Conservation (phyloP, 2,113 vertebrate genomes). For the Jacana jacana region DNA sequence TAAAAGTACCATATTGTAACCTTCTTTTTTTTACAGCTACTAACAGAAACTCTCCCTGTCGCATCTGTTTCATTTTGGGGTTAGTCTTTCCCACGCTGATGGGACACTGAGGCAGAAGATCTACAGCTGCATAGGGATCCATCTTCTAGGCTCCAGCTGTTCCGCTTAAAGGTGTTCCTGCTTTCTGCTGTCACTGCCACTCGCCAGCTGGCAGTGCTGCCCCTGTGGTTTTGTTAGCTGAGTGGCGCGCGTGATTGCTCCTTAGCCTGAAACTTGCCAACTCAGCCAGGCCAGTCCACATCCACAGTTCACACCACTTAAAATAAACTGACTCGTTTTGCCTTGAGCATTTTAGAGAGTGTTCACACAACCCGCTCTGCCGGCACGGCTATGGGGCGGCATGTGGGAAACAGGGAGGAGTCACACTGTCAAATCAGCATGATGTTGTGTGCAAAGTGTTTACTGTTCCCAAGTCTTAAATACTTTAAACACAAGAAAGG, state of each 20-base stretch:
- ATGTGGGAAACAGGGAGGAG: not conserved
- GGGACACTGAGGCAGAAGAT: not conserved
- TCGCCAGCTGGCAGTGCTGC: not conserved
- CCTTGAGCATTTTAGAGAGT: not conserved
- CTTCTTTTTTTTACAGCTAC: not conserved
- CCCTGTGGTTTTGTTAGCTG: not conserved
- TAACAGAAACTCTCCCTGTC: not conserved
- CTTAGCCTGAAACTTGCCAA: not conserved
- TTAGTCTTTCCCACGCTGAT: not conserved
- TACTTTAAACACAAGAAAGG: not conserved
- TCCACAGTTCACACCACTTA: not conserved
- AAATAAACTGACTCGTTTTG: not conserved
- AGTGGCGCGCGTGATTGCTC: not conserved
- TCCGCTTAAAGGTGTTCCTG: not conserved
- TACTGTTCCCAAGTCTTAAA: not conserved
- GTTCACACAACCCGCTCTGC: not conserved
- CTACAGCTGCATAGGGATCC: not conserved
- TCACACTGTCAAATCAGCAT: not conserved
- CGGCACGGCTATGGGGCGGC: not conserved
- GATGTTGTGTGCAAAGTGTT: not conserved
- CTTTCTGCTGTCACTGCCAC: not conserved
- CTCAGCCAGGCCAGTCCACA: not conserved
- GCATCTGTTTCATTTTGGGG: not conserved
- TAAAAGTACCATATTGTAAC: not conserved
- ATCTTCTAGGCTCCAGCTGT: not conserved